A percentile compares a stretch with the other conserved stretches of the same genome.
phyloP scores from a whole-genome alignment of 2,113 vertebrate genomes.

The Tympanuchus pallidicinctus region DNA sequence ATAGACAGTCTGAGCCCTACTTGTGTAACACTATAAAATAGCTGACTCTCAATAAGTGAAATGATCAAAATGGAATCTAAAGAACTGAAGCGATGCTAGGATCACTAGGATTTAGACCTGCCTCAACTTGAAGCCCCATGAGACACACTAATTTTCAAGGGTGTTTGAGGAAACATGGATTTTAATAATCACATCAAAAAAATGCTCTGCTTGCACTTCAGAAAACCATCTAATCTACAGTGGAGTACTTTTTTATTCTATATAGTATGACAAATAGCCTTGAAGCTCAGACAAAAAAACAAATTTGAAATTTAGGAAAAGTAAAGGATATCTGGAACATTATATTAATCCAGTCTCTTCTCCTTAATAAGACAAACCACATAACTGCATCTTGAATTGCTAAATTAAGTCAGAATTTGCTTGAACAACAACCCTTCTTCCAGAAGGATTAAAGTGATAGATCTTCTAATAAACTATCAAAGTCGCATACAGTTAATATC shows the following conservation, averaged over 20 bases:
- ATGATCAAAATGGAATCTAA: background rate
- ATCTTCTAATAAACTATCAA: slow-evolving; percentile 35
- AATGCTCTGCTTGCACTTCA: background rate
- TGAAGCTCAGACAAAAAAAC: background rate
- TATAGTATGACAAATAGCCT: background rate
- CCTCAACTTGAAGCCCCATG: background rate
- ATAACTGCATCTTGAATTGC: background rate
- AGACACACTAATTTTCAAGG: background rate
- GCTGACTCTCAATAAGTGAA: background rate
- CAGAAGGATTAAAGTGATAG: background rate
- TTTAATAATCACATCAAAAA: background rate
- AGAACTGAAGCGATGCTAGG: background rate
- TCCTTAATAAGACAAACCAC: background rate
- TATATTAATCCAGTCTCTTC: background rate
- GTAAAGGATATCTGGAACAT: background rate
- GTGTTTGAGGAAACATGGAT: background rate
- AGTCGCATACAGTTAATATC: background rate
- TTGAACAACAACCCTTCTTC: background rate
- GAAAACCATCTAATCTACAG: background rate
- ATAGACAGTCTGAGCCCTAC: background rate
- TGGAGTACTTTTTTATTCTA: background rate
- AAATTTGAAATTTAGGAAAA: background rate
- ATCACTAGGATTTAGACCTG: background rate
- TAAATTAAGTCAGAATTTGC: background rate
- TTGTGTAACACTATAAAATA: background rate